Conservation (phyloP, 1,140 invertebrate species). For the Leptopilina boulardi region DNA sequence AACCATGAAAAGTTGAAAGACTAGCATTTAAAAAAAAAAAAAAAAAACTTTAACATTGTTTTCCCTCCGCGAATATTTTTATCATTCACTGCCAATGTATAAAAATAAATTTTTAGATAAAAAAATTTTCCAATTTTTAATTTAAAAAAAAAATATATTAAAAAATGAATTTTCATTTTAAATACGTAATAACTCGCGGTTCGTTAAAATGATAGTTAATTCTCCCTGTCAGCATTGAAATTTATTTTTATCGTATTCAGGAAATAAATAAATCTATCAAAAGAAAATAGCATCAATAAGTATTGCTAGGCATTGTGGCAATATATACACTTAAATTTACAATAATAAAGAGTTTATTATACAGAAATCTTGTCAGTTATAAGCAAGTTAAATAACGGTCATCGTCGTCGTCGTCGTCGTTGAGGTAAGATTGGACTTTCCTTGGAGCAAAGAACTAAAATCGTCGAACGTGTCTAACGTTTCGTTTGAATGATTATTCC, state of each 20-base stretch:
- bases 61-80: neutral
- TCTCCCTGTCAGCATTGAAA: neutral
- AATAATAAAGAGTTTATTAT: conserved; percentile 13
- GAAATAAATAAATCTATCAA: conserved; percentile 1
- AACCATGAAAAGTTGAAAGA: conserved; percentile 13
- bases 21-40: neutral
- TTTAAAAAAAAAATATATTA: no score
- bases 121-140: no score
- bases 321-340: neutral
- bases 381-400: conserved; percentile 31
- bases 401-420: no score
- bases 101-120: neutral
- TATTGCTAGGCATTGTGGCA: neutral
- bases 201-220: neutral
- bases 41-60: neutral
- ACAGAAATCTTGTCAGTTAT: neutral
- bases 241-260: neutral
- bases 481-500: conserved; percentile 22
- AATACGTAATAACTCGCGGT: neutral
- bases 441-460: conserved; percentile 19
- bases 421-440: conserved; percentile 2
- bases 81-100: neutral
- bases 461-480: conserved; percentile 26
- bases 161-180: neutral
- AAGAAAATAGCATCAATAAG: neutral